Conservation (phyloP, 1,140 invertebrate species). For the Ladona fulva region DNA sequence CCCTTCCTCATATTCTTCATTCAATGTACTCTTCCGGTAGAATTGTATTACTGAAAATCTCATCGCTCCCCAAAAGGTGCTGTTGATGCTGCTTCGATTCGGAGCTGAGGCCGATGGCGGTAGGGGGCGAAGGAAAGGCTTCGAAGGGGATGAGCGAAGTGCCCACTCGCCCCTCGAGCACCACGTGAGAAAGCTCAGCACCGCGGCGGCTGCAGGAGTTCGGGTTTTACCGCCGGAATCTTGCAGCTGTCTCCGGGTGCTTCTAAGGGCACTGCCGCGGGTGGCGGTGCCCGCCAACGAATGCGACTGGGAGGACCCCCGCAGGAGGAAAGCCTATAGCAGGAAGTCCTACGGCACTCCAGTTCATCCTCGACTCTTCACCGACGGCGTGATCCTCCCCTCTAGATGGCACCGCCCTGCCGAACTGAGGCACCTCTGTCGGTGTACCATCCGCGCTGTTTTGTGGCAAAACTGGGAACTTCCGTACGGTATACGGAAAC, state of each 20-base stretch:
- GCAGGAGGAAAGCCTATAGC: not conserved
- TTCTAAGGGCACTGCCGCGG: slow-evolving; percentile 49
- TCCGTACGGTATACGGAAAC: slow-evolving; percentile 55
- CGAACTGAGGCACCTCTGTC: slow-evolving; percentile 36
- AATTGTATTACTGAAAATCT: no score
- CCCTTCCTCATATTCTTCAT: no score
- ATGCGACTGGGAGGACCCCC: not conserved
- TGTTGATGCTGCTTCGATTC: slow-evolving; percentile 60
- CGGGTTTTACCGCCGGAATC: slow-evolving; percentile 40
- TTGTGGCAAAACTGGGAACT: slow-evolving; percentile 57
- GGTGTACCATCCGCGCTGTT: slow-evolving; percentile 54
- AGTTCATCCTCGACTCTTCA: not conserved
- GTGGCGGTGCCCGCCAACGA: slow-evolving; percentile 31
- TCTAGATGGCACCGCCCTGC: slow-evolving; percentile 41
- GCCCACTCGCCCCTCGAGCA: not conserved
- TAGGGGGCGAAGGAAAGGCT: slow-evolving; percentile 21
- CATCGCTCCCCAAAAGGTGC: slow-evolving; percentile 28
- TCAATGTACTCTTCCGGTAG: no score
- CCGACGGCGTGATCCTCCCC: slow-evolving; percentile 30
- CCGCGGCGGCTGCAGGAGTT: not conserved
- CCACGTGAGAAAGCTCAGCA: not conserved
- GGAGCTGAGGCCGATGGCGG: slow-evolving; percentile 46
- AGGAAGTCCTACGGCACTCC: not conserved
- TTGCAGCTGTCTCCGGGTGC: slow-evolving; percentile 52
- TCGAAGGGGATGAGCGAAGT: not conserved